Percentiles rank a stretch among this genome's conserved stretches.
Evolutionary conservation across 1,140 invertebrate genomes (phyloP).

Genomic region (Lutraria rhynchaena): DNA sequence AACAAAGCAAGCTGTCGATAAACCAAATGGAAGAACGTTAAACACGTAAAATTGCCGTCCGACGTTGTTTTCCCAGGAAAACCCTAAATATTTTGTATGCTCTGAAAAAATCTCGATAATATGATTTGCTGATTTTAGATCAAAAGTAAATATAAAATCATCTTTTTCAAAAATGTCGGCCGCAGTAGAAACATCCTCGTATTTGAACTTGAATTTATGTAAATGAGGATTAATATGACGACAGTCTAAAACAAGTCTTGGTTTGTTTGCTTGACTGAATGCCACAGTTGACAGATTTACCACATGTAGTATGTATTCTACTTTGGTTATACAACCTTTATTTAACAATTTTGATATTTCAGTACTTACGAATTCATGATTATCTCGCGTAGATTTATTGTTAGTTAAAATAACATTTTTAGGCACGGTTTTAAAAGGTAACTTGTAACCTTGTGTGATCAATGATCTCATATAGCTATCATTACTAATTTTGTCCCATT

Average conservation of each 20-base stretch:
- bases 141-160: slow-evolving; percentile 35
- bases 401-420: not conserved
- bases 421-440: slow-evolving; percentile 6
- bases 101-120: slow-evolving; percentile 9
- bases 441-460: slow-evolving; percentile 5
- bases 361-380: too few relatives aligned
- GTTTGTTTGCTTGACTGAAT: not conserved
- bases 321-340: slow-evolving; percentile 23
- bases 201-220: slow-evolving; percentile 39
- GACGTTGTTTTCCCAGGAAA: slow-evolving; percentile 24
- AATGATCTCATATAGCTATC: not conserved
- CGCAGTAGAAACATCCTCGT: slow-evolving; percentile 5
- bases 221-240: slow-evolving; percentile 40
- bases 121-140: slow-evolving; percentile 50
- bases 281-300: slow-evolving; percentile 32
- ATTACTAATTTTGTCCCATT: not conserved
- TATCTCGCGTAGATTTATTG: slow-evolving; percentile 36
- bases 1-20: slow-evolving; percentile 50
- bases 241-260: too few relatives aligned
- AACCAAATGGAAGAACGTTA: slow-evolving; percentile 58
- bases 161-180: slow-evolving; percentile 7
- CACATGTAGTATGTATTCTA: not conserved
- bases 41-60: slow-evolving; percentile 42
- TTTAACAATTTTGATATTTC: too few relatives aligned
- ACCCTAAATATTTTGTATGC: slow-evolving; percentile 49